Percentiles rank a stretch among this genome's conserved stretches.
Conservation (phyloP, 2,113 vertebrate species). For the Martes martes region DNA sequence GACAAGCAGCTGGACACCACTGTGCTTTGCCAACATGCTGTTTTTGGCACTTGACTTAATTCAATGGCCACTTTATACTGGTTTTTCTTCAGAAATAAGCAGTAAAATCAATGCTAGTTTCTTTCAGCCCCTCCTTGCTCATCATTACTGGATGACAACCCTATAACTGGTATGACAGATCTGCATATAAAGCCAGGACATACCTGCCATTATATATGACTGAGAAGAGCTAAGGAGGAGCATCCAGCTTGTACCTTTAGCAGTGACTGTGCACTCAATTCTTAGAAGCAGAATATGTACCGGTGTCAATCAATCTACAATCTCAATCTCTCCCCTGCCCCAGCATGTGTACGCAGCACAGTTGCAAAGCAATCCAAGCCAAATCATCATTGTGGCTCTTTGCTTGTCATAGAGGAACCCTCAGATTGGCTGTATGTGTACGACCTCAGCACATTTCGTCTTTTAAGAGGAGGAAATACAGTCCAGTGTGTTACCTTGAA, state of each 20-base stretch:
- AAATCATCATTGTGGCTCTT: not conserved
- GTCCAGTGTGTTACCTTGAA: not conserved
- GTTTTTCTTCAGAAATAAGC: not conserved
- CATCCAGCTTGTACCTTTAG: too few relatives aligned
- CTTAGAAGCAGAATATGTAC: not conserved
- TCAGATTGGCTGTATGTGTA: not conserved
- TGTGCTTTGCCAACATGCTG: not conserved
- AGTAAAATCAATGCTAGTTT: not conserved
- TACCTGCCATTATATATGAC: fast-evolving
- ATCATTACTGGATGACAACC: not conserved
- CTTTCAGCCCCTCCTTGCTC: not conserved
- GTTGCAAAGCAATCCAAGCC: not conserved
- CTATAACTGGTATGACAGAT: not conserved
- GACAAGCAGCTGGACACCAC: not conserved
- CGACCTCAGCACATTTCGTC: not conserved
- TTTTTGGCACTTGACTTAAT: not conserved
- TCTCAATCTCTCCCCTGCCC: not conserved
- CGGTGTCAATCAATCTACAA: fast-evolving
- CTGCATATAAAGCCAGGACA: not conserved
- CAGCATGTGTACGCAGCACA: fast-evolving
- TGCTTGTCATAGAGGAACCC: not conserved
- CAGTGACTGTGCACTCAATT: fast-evolving
- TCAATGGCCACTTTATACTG: not conserved
- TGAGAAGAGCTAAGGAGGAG: not conserved
- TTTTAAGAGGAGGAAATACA: not conserved